These are phyloP conservation scores for Labeo rohita DNA, from an alignment of 2,113 vertebrate genomes.

Conservation along the genomic window DNA sequence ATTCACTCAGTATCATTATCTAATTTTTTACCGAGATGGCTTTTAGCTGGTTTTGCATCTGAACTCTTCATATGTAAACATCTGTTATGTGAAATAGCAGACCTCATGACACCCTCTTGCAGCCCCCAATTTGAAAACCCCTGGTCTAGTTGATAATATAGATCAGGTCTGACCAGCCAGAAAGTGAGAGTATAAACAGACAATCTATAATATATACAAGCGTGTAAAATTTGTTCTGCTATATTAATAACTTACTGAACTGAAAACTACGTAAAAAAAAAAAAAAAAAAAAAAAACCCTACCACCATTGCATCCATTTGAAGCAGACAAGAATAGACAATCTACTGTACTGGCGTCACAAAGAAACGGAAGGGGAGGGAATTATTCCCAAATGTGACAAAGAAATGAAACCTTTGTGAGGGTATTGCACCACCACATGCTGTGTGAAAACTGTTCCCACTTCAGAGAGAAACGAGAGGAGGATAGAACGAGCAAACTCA, in stretches of 20 bases:
- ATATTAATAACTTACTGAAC: not conserved
- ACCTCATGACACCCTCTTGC: too few species aligned
- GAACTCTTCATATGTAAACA: too few species aligned
- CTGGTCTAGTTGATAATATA: not conserved
- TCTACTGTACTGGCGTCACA: conserved; percentile 17
- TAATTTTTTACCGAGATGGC: too few species aligned
- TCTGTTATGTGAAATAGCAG: too few species aligned
- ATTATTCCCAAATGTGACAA: conserved; percentile 30
- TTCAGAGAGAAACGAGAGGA: not conserved
- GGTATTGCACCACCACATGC: conserved; percentile 43
- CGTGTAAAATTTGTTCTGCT: not conserved
- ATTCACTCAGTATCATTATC: too few species aligned
- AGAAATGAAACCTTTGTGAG: conserved; percentile 40
- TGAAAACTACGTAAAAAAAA: too few species aligned
- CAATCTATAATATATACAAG: too few species aligned
- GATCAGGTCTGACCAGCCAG: not conserved
- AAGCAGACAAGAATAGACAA: not conserved
- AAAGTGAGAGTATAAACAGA: not conserved
- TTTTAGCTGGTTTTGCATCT: too few species aligned
- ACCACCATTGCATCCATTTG: not conserved
- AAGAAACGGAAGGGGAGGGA: not conserved
- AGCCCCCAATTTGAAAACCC: not conserved
- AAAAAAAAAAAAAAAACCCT: too few species aligned
- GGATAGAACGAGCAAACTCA: not conserved
- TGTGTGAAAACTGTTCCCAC: conserved; percentile 35